These are phyloP conservation scores for Candidula unifasciata DNA, from an alignment of 2,888 invertebrate genomes.

Conservation along the genomic window DNA sequence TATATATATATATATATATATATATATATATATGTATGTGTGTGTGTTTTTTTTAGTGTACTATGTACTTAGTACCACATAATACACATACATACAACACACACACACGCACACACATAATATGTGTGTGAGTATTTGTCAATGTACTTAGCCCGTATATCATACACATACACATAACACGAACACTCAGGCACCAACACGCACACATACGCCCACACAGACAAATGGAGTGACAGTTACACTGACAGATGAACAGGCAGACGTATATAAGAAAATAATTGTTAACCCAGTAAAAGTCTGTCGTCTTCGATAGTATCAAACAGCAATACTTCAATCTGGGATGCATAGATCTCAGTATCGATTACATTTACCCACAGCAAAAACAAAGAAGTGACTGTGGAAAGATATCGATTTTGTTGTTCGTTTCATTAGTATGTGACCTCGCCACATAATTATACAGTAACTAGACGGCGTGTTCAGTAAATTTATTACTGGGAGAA, in stretches of 20 bases:
- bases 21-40: constrained; percentile 31
- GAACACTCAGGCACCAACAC: neutral
- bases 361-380: neutral
- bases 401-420: neutral
- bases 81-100: neutral
- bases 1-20: constrained; percentile 17
- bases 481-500: neutral
- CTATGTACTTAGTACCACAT: neutral
- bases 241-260: neutral
- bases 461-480: neutral
- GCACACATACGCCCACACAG: neutral
- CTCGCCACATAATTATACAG: neutral
- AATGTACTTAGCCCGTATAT: neutral
- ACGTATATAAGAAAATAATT: neutral
- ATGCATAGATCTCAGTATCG: neutral
- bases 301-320: neutral
- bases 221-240: too few species aligned
- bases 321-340: neutral
- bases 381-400: neutral
- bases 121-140: too few species aligned
- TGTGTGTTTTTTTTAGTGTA: neutral
- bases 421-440: constrained; percentile 1
- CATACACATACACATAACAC: neutral
- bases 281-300: neutral
- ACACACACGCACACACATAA: neutral